Evolutionary conservation across 1,140 invertebrate genomes (phyloP), one percentile per base, ranked within the genome.

Genomic region (Bombus fervidus): DNA sequence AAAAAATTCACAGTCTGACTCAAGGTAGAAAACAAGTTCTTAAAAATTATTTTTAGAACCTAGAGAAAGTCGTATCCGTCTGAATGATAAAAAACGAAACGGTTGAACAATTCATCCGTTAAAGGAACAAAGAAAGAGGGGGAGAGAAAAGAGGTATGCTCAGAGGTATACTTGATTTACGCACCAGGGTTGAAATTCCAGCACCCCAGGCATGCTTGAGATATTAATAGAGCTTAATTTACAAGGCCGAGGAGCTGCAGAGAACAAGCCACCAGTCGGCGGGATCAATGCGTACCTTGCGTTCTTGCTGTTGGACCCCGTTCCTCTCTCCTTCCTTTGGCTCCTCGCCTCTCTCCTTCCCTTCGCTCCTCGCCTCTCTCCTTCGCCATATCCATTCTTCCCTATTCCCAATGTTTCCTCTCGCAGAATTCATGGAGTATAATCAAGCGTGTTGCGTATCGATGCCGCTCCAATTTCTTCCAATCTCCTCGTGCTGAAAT

Each of bases 181-280:
- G 79, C 43, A 41, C 4, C 4, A 31, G 3, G 31, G 12, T 34
- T 62, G 69, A 64, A 82, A 62, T 82, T 74, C 71, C 71, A 0
- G 13, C 25, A 10, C 9, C 28, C 34, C 53, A 31, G 43, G 69
- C 69, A 15, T 82, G 80, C 69, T 41, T 43, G 57, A 47, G 59
- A 75, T 82, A 77, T 77, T 84, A 84, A 84, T 84, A 71, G 43
- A 78, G 62, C 47, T 78, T 78, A 76, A 75, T 76, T 75, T 37
- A 75, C 71, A 43, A 83, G 41, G 62, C 0, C 73, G 62, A 53
- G n/a, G 28, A 39, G 34, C 41, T 39, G n/a, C 57, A 82, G 47
- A 22, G 47, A 53, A 72, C 69, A 34, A 69, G 31, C 81, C 31
- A 15, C 41, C 25, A 10, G 39, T 74, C 81, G 57, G 59, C n/a